These are phyloP conservation scores for Magallana gigas DNA, from an alignment of 1,140 invertebrate species.

Conservation along the genomic window DNA sequence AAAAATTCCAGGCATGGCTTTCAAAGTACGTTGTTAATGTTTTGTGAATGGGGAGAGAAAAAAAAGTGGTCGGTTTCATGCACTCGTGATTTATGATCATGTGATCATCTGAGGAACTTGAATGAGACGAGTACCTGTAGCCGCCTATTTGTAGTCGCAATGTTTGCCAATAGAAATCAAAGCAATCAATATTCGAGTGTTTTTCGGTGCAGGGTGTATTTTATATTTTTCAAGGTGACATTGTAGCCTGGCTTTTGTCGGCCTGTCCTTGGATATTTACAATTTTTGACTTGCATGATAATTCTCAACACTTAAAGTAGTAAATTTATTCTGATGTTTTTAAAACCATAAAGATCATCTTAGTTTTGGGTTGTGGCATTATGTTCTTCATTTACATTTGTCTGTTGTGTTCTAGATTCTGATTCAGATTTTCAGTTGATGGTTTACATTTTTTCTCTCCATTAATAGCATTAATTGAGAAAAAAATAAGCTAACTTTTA, in stretches of 20 bases:
- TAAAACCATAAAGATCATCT: too few species aligned
- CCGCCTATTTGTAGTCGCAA: background rate
- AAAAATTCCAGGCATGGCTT: background rate
- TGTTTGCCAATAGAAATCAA: constrained; percentile 15
- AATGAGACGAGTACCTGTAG: background rate
- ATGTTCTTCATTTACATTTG: too few species aligned
- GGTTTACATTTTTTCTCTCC: too few species aligned
- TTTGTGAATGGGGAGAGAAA: background rate
- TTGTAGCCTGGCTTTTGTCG: background rate
- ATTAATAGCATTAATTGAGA: too few species aligned
- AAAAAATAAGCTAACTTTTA: too few species aligned
- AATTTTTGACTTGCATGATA: constrained; percentile 13
- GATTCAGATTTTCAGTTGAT: too few species aligned
- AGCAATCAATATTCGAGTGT: constrained; percentile 14
- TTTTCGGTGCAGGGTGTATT: constrained; percentile 19
- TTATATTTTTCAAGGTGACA: constrained; percentile 30
- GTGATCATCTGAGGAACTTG: background rate
- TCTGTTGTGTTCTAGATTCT: too few species aligned
- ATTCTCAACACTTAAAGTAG: background rate
- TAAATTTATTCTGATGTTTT: background rate
- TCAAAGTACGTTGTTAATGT: background rate
- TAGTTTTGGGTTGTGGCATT: too few species aligned
- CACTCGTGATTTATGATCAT: background rate
- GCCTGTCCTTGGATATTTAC: constrained; percentile 14
- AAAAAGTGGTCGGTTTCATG: background rate